A percentile compares a stretch with the other conserved stretches of the same genome.
Evolutionary conservation across 2,113 vertebrate species (phyloP).

Genomic region (Etheostoma cragini): DNA sequence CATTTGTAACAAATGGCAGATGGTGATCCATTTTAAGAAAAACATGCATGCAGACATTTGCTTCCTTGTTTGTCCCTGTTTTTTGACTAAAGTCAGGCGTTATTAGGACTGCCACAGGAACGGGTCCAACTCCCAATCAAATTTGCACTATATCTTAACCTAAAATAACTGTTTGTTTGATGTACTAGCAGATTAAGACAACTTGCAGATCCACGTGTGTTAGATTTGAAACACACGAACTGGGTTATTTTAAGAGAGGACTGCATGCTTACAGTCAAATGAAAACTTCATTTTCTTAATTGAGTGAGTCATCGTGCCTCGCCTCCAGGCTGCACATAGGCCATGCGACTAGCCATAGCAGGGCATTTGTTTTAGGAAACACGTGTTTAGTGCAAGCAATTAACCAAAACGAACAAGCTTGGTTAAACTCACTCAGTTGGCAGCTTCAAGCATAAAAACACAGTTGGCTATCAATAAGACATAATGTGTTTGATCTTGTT

Average conservation of each 20-base stretch:
- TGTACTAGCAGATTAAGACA: not conserved
- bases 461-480: not conserved
- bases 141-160: not conserved
- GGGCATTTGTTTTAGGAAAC: conserved; percentile 37
- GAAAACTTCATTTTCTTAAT: conserved; percentile 55
- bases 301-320: conserved; percentile 38
- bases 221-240: not conserved
- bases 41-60: not conserved
- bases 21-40: not conserved
- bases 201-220: not conserved
- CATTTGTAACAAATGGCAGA: not conserved
- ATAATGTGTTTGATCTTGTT: too few relatives aligned
- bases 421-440: conserved; percentile 10
- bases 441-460: conserved; percentile 13
- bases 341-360: not conserved
- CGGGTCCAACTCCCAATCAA: not conserved
- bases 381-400: conserved; percentile 18
- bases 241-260: not conserved
- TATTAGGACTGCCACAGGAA: not conserved
- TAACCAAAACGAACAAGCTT: conserved; percentile 28
- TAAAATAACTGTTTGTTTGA: not conserved
- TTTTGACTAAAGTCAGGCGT: not conserved
- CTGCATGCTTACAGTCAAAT: conserved; percentile 10
- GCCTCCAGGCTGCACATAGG: not conserved
- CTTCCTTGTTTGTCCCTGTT: not conserved